Base-by-base conservation (phyloP, 2,888 invertebrate species). In the Drosophila kambysellisi region DNA sequence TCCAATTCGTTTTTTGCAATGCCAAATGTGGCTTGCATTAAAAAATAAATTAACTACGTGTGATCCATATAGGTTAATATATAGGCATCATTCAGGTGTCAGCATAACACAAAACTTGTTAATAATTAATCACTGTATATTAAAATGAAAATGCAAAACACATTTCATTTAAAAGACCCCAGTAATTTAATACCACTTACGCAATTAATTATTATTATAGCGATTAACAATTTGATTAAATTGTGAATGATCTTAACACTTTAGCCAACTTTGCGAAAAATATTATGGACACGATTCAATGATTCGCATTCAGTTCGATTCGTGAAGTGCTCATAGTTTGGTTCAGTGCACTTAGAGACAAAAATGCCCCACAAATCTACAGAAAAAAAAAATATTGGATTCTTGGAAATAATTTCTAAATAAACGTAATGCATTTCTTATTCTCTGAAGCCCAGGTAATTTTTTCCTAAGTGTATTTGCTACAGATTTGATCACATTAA, bases 1-100 rank as follows among this genome's bases (percentile, higher is more conserved):
- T 64, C 43, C 48, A 32, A 46, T 41, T 35, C 25, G n/a, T 62
- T 66, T 79, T 79, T 57, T 75, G 76, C 65, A 53, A 66, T 63
- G 61, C 70, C 70, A 75, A 78, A 66, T 61, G 43, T 25, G 59
- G 33, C 12, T 33, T 50, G 43, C 59, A n/a, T 7, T 51, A 7
- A 30, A 29, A 51, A 58, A 25, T 46, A 15, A 46, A 51, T 50
- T 70, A 43, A 43, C 37, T 37, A 35, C 11, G 33, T n/a, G 12
- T 53, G 29, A 69, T 60, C 37, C 20, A 70, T 52, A 51, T 59
- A 29, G 43, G 11, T 20, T 46, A 70, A 70, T 69, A 70, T 69
- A 46, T 12, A 30, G 20, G 15, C 50, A 35, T 39, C 32, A 12
- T 32, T 11, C 25, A 9, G 46, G 66, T 17, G 35, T 20, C 29